A percentile compares a stretch with the other conserved stretches of the same genome.
phyloP scores from a whole-genome alignment of 2,888 invertebrate genomes.

The Melangyna quadrimaculata region DNA sequence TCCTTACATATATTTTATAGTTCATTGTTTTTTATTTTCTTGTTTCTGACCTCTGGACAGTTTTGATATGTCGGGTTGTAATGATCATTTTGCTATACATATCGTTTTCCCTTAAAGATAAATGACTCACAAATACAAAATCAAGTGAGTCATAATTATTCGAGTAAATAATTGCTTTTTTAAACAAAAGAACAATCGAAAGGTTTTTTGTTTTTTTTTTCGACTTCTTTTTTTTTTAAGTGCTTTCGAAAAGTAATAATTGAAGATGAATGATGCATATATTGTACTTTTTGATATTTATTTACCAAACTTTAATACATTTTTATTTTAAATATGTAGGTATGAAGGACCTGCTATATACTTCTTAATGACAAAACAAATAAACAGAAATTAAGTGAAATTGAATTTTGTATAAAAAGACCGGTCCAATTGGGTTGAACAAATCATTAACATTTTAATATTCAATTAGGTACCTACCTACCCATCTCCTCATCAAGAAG shows the following conservation, averaged over 20 bases:
- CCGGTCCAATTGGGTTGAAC: background rate
- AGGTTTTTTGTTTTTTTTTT: no score
- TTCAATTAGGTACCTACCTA: background rate
- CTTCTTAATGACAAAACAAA: background rate
- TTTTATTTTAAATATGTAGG: background rate
- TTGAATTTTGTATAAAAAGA: slow-evolving; percentile 9
- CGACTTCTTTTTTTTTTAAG: no score
- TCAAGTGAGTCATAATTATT: no score
- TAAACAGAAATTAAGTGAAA: background rate
- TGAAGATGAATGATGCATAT: background rate
- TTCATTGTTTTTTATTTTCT: no score
- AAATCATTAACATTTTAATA: background rate
- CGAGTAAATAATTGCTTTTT: no score
- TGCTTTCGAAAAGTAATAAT: background rate
- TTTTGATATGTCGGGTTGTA: no score
- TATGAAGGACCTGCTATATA: background rate
- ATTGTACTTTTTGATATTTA: background rate
- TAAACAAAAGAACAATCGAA: no score
- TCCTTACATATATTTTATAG: no score
- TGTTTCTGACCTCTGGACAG: no score
- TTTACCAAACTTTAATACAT: background rate
- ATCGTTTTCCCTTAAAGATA: no score
- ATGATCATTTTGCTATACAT: no score
- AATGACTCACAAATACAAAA: no score
- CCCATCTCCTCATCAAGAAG: background rate